Base-by-base conservation (phyloP, 2,113 vertebrate genomes). In the Spilogale gracilis region DNA sequence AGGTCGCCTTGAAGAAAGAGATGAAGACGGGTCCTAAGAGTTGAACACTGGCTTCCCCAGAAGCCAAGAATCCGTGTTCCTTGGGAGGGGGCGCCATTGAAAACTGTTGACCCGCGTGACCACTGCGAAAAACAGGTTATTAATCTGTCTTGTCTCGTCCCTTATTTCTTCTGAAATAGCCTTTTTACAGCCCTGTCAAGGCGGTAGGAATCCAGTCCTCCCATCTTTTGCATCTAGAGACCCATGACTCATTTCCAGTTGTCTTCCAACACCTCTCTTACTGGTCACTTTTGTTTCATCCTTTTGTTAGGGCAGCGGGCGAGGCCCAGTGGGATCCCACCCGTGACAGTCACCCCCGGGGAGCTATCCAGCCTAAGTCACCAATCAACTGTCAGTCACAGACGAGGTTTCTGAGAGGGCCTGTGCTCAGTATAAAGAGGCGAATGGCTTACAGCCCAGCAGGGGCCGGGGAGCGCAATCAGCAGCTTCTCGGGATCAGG, bases 1-100 rank as follows among this genome's bases (percentile, higher is more conserved):
- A 90, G 5, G 61, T 90, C 63, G 52, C 6, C 21, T 63, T 90
- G 69, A 91, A 94, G 76, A n/a, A 82, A 79, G 65, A 56, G 20
- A 38, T 18, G 2, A 45, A 91, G n/a, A 60, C 58, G 82, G 63
- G 61, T 45, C 12, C 38, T n/a, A 25, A 67, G 27, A 88, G n/a
- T 2, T 7, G 48, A 96, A 89, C 32, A 50, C 56, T 21, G 78
- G n/a, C 54, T 80, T 81, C 67, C 78, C 81, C n/a, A 76, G 52
- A 73, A 71, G 45, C 80, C 12, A 43, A 94, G 69, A 92, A 74
- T 87, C 65, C 71, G 30, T 73, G 85, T 73, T 78, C 71, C 63
- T 92, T 94, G 84, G 58, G 93, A 97, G 65, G 38, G 10, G 94
- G 38, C 7, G 25, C 78, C 83, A 83, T 1, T 61, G 76, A 90